Conservation (phyloP, 2,888 invertebrate species). For the Eutolmus rufibarbis region DNA sequence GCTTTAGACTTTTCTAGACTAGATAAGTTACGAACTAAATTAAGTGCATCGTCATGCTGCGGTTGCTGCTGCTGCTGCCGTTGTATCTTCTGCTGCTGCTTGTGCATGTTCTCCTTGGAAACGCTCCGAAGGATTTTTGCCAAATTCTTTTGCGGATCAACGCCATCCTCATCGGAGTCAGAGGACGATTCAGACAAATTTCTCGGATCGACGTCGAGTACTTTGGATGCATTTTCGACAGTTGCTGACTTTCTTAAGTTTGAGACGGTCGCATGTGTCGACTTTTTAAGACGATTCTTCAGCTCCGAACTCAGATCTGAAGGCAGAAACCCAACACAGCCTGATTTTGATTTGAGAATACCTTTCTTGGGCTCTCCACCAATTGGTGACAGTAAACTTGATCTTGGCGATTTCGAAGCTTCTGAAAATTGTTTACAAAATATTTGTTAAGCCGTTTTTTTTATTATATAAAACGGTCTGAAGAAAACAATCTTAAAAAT, state of each 20-base stretch:
- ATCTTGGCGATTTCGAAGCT: constrained; percentile 36
- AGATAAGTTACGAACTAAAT: constrained; percentile 59
- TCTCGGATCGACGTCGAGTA: constrained; percentile 41
- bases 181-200: constrained; percentile 48
- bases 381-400: constrained; percentile 47
- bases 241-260: constrained; percentile 60
- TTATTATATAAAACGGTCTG: neutral
- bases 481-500: neutral
- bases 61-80: constrained; percentile 50
- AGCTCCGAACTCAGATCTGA: constrained; percentile 60
- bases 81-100: constrained; percentile 40
- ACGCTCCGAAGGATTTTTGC: constrained; percentile 57
- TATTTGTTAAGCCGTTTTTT: neutral
- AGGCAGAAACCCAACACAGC: constrained; percentile 58
- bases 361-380: constrained; percentile 53
- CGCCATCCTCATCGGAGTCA: constrained; percentile 47
- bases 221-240: constrained; percentile 51
- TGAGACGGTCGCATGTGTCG: constrained; percentile 59
- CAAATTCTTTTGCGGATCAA: constrained; percentile 55
- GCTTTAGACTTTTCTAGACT: constrained; percentile 53
- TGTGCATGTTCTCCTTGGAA: constrained; percentile 55
- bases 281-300: constrained; percentile 60
- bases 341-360: constrained; percentile 58
- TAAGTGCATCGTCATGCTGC: constrained; percentile 59
- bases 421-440: constrained; percentile 41